These are phyloP conservation scores for Lycodopsis pacificus DNA, from an alignment of 2,797 vertebrate genomes.

Conservation along the genomic window DNA sequence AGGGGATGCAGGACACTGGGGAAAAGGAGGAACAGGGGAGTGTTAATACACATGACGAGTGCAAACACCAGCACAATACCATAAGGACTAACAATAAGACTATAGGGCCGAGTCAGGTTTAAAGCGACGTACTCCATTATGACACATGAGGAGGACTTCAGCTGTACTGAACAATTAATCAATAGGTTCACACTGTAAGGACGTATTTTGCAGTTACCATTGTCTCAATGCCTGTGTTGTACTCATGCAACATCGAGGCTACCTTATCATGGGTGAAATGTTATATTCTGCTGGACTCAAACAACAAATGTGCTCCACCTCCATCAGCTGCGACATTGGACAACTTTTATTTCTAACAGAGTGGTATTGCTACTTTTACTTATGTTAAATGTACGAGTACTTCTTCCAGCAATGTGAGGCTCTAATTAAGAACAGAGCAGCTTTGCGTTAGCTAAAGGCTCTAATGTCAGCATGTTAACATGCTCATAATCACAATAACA, in stretches of 20 bases:
- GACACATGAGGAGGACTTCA: slow-evolving; percentile 6
- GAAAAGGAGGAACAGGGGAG: slow-evolving; percentile 45
- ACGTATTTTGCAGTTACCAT: neutral
- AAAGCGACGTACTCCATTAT: slow-evolving; percentile 1
- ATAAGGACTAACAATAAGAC: slow-evolving; percentile 6
- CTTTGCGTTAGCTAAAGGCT: neutral
- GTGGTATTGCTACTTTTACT: neutral
- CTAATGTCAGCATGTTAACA: neutral
- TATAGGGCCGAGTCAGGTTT: neutral
- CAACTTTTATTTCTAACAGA: neutral
- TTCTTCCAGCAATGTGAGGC: neutral
- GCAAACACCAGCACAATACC: neutral
- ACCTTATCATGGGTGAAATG: neutral
- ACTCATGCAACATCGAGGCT: neutral
- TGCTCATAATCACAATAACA: neutral
- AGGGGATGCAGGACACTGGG: slow-evolving; percentile 49
- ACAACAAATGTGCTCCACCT: slow-evolving; percentile 7
- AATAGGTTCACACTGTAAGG: neutral
- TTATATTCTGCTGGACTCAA: slow-evolving; percentile 1
- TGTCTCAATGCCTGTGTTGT: neutral
- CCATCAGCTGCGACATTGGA: neutral
- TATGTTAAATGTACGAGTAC: neutral
- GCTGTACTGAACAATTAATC: neutral
- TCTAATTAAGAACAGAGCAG: neutral
- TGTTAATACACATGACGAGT: slow-evolving; percentile 38